Percentiles rank a stretch among this genome's conserved stretches.
phyloP scores from a whole-genome alignment of 2,113 vertebrate species.

The Antechinus stuartii region DNA sequence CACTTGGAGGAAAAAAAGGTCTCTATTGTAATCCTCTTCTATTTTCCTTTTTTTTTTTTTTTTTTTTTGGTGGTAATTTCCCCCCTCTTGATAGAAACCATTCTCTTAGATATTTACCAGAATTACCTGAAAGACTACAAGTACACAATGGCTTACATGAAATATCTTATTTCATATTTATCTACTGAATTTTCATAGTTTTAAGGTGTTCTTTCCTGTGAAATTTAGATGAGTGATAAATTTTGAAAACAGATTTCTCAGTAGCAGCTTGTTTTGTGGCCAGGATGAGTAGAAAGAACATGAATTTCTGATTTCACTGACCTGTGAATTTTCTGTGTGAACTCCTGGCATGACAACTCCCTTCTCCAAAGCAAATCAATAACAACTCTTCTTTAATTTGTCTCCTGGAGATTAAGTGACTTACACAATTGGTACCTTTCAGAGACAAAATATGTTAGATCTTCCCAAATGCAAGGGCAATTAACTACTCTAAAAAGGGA shows the following conservation, averaged over 20 bases:
- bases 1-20: background rate
- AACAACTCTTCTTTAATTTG: background rate
- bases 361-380: background rate
- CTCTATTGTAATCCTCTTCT: background rate
- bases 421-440: background rate
- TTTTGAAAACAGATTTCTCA: background rate
- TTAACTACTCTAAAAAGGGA: background rate
- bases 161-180: background rate
- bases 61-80: background rate
- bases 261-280: background rate
- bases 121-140: background rate
- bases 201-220: fast-evolving
- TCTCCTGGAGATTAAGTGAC: background rate
- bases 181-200: background rate
- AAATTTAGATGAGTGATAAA: background rate
- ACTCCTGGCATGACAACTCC: background rate
- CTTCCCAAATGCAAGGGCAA: background rate
- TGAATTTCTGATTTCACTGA: background rate
- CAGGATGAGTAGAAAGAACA: background rate
- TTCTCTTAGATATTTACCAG: background rate
- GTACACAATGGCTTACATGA: background rate
- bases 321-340: background rate
- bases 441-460: background rate
- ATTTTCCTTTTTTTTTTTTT: too few relatives aligned
- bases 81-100: background rate